Percentiles rank a stretch among this genome's conserved stretches.
Conservation (phyloP, 2,888 invertebrate species). For the Entomobrya multifasciata region DNA sequence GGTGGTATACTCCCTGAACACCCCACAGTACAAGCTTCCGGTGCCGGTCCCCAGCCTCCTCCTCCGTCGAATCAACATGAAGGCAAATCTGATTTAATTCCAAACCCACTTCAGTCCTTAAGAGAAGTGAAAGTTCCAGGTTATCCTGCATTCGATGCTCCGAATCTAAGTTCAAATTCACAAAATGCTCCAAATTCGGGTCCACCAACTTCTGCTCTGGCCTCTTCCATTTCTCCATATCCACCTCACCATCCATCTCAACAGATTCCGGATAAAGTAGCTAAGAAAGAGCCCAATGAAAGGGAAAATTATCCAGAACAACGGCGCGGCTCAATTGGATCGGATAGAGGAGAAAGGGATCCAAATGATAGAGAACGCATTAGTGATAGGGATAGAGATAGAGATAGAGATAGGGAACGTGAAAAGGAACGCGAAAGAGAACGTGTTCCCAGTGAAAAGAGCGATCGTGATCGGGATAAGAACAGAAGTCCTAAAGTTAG, state of each 20-base stretch:
- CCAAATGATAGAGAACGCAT: slow-evolving; percentile 58
- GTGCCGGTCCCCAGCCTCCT: slow-evolving; percentile 39
- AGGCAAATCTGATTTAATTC: slow-evolving; percentile 78
- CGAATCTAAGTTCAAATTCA: slow-evolving; percentile 72
- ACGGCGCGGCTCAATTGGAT: slow-evolving; percentile 56
- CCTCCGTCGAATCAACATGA: slow-evolving; percentile 42
- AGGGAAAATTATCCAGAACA: slow-evolving; percentile 48
- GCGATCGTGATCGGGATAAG: slow-evolving; percentile 68
- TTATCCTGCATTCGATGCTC: slow-evolving; percentile 81
- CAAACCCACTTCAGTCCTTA: slow-evolving; percentile 89
- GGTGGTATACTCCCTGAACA: slow-evolving; percentile 73
- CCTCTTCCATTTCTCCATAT: slow-evolving; percentile 75
- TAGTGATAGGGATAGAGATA: slow-evolving; percentile 52
- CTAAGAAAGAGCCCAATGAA: slow-evolving; percentile 63
- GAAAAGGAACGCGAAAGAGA: slow-evolving; percentile 71
- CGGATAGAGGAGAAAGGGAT: no score
- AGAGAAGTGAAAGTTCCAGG: slow-evolving; percentile 88
- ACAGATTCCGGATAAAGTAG: slow-evolving; percentile 34
- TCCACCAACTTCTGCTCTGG: slow-evolving; percentile 65
- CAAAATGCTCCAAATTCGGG: slow-evolving; percentile 61
- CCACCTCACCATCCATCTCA: slow-evolving; percentile 19
- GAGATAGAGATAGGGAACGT: slow-evolving; percentile 51
- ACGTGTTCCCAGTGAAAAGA: slow-evolving; percentile 57
- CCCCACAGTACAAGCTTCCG: slow-evolving; percentile 51
- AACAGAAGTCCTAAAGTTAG: slow-evolving; percentile 74